phyloP scores from a whole-genome alignment of 1,140 invertebrate genomes.

The Drosophila funebris region DNA sequence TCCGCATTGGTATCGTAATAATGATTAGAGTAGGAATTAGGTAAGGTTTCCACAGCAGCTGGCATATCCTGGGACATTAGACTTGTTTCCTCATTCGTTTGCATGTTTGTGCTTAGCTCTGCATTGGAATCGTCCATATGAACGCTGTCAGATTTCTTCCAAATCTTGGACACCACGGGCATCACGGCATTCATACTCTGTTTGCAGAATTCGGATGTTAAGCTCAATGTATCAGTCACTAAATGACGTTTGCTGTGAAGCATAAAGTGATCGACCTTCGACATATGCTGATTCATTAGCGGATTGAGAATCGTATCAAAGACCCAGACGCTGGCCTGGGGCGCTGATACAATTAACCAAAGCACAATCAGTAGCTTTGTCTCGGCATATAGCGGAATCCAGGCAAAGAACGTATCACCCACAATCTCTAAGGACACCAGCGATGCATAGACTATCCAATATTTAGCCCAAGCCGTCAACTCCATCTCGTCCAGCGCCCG shows the following conservation, averaged over 20 bases:
- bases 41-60: not conserved
- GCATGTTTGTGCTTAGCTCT: not conserved
- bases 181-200: not conserved
- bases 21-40: not conserved
- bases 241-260: slow-evolving; percentile 34
- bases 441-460: slow-evolving; percentile 59
- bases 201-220: not conserved
- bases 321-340: slow-evolving; percentile 61
- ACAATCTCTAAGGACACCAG: slow-evolving; percentile 48
- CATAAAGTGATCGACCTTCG: slow-evolving; percentile 49
- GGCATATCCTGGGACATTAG: too few relatives aligned
- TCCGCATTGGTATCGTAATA: not conserved
- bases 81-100: not conserved
- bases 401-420: slow-evolving; percentile 41
- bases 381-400: slow-evolving; percentile 56
- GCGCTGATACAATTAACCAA: slow-evolving; percentile 53
- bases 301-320: slow-evolving; percentile 53
- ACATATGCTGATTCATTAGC: slow-evolving; percentile 33
- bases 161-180: slow-evolving; percentile 24
- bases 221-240: slow-evolving; percentile 7
- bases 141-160: not conserved
- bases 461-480: slow-evolving; percentile 51
- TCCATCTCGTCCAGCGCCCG: slow-evolving; percentile 31
- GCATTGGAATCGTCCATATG: not conserved
- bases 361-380: slow-evolving; percentile 52